Conservation (phyloP, 2,888 invertebrate species). For the Cotesia congregata region DNA sequence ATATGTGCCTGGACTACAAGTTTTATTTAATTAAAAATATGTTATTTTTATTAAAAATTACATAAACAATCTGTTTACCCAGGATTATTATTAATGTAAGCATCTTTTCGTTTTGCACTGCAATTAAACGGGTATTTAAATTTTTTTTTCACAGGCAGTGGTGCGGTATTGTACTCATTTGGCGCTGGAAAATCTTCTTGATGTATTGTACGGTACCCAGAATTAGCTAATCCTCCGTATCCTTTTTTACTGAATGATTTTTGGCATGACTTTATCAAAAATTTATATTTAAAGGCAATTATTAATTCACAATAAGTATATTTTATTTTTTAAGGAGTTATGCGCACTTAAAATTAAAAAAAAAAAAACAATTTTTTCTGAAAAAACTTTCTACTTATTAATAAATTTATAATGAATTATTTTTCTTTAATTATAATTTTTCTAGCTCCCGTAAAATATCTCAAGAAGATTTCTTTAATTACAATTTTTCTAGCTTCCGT, state of each 20-base stretch:
- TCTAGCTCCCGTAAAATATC: too few relatives aligned
- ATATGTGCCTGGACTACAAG: slow-evolving; percentile 60
- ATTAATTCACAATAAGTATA: too few relatives aligned
- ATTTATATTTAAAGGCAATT: neutral
- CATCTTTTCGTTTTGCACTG: slow-evolving; percentile 49
- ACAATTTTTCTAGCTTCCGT: too few relatives aligned
- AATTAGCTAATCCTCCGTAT: slow-evolving; percentile 60
- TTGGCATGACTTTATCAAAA: slow-evolving; percentile 54
- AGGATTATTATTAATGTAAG: slow-evolving; percentile 54
- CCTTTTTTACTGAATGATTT: slow-evolving; percentile 60
- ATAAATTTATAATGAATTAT: too few relatives aligned
- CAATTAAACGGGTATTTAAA: slow-evolving; percentile 55
- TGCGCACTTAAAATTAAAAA: too few relatives aligned
- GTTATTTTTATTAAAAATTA: slow-evolving; percentile 11
- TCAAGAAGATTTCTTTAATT: too few relatives aligned
- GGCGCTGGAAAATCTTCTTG: slow-evolving; percentile 57
- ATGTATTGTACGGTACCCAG: slow-evolving; percentile 37
- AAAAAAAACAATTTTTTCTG: too few relatives aligned
- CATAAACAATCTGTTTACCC: slow-evolving; percentile 53
- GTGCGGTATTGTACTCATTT: slow-evolving; percentile 49
- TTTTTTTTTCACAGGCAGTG: slow-evolving; percentile 46
- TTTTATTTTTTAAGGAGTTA: too few relatives aligned
- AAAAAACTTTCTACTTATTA: too few relatives aligned
- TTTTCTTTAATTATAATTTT: too few relatives aligned
- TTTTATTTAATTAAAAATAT: neutral